phyloP scores from a whole-genome alignment of 2,797 vertebrate genomes.

The Octomys mimax region DNA sequence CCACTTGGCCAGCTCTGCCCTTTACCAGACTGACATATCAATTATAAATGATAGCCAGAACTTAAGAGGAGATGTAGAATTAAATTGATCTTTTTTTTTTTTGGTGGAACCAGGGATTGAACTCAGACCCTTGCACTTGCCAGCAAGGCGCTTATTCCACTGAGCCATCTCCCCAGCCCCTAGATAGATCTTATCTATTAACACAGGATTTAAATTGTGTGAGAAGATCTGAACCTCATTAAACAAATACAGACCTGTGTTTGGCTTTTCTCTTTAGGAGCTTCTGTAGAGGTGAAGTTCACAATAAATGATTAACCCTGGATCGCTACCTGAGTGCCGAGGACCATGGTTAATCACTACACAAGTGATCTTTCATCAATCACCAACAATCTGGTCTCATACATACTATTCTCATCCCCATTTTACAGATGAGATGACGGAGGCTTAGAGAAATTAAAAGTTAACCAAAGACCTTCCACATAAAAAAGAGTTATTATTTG shows the following conservation, averaged over 20 bases:
- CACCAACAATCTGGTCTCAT: background rate
- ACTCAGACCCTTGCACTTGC: too few species aligned
- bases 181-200: background rate
- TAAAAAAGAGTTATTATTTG: background rate
- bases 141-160: too few species aligned
- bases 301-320: background rate
- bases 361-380: background rate
- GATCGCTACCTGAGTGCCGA: background rate
- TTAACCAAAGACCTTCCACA: background rate
- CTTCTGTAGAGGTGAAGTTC: background rate
- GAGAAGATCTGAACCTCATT: background rate
- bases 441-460: background rate
- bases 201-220: background rate
- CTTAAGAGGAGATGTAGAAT: background rate
- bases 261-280: background rate
- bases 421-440: constrained; percentile 34
- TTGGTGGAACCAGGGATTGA: too few species aligned
- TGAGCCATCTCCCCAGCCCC: too few species aligned
- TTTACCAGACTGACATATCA: background rate
- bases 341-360: background rate
- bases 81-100: background rate
- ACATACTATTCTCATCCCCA: background rate
- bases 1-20: background rate
- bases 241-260: background rate
- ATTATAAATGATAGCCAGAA: background rate